These are phyloP conservation scores for Ibycter americanus DNA, from an alignment of 2,797 vertebrate species.

Conservation along the genomic window DNA sequence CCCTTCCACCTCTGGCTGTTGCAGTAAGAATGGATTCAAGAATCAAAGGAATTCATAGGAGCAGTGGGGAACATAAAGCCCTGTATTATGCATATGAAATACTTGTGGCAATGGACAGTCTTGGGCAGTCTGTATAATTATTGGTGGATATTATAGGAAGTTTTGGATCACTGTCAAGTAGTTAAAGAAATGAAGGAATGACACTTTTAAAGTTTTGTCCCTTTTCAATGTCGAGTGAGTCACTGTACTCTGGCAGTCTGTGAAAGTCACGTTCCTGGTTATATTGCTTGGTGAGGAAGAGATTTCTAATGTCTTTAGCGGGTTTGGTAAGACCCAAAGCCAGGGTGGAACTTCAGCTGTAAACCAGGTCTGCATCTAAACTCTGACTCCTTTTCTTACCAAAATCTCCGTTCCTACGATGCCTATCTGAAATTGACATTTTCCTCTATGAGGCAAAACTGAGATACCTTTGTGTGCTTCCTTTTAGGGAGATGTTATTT, in stretches of 20 bases:
- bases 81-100: neutral
- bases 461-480: neutral
- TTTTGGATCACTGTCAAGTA: neutral
- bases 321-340: neutral
- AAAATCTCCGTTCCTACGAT: neutral
- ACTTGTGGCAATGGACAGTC: neutral
- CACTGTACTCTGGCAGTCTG: neutral
- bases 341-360: neutral
- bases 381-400: neutral
- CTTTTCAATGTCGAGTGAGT: neutral
- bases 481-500: neutral
- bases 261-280: constrained; percentile 21
- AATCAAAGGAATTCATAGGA: constrained; percentile 40
- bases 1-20: constrained; percentile 35
- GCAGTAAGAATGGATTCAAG: constrained; percentile 12
- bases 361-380: neutral
- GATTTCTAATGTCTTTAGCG: neutral
- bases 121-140: neutral
- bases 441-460: neutral
- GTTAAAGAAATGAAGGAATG: neutral
- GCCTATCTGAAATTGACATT: neutral
- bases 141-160: neutral
- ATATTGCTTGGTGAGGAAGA: neutral
- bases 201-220: neutral
- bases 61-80: neutral